A percentile compares a stretch with the other conserved stretches of the same genome.
phyloP scores from a whole-genome alignment of 2,888 invertebrate genomes.

The Falcaria lacertinaria region DNA sequence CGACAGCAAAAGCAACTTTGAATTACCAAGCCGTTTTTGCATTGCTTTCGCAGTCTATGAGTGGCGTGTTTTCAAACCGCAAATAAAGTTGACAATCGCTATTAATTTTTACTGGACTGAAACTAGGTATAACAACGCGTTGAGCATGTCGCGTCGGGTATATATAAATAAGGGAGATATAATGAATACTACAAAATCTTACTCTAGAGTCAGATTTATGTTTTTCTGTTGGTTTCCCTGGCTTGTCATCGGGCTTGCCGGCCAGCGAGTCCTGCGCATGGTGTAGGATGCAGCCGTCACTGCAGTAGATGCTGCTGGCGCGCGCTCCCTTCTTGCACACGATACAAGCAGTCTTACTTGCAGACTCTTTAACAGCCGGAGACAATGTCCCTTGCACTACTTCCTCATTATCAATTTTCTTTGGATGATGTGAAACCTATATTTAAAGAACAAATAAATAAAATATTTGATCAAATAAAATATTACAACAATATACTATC shows the following conservation, averaged over 20 bases:
- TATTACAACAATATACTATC: no score
- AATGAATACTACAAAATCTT: slow-evolving; percentile 13
- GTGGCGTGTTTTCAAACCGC: no score
- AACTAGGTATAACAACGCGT: no score
- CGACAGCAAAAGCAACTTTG: no score
- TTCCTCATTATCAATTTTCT: slow-evolving; percentile 29
- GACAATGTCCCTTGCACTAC: slow-evolving; percentile 19
- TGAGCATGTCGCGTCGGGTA: no score
- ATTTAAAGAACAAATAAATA: no score
- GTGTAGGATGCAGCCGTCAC: slow-evolving; percentile 90
- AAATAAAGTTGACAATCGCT: no score
- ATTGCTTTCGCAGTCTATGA: no score
- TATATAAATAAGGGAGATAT: no score
- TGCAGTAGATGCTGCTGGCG: slow-evolving; percentile 93
- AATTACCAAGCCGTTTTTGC: no score
- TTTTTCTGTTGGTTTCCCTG: slow-evolving; percentile 49
- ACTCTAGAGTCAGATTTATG: slow-evolving; percentile 63
- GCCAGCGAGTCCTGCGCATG: slow-evolving; percentile 87
- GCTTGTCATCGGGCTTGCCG: slow-evolving; percentile 38
- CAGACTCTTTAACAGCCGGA: slow-evolving; percentile 27
- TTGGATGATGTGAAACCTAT: slow-evolving; percentile 17
- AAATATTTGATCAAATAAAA: no score
- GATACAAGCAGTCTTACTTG: slow-evolving; percentile 80
- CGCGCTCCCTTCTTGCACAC: slow-evolving; percentile 88
- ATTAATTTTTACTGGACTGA: no score